Evolutionary conservation across 2,888 invertebrate genomes (phyloP), one percentile per base, ranked within the genome.

Genomic region (Drepana falcataria): DNA sequence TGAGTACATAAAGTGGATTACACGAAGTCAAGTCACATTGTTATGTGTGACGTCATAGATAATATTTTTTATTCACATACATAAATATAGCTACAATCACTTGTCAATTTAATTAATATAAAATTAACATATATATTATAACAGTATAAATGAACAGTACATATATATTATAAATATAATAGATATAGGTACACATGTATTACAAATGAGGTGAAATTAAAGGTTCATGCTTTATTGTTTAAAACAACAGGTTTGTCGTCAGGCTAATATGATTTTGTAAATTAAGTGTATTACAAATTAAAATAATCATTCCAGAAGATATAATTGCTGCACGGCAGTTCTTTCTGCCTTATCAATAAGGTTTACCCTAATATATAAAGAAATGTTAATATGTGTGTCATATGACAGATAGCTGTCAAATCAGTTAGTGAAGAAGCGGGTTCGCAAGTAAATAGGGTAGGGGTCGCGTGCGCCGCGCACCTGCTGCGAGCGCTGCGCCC

Each of bases 391-490:
- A 2, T 33, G 33, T 51, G 51, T 34, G 33, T 51, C 51, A 51
- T 40, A 2, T 34, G 41, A 55, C 33, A 47, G 51, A 60, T 63
- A 53, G 53, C 51, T 58, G 53, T 61, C 59, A 57, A 55, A 66
- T 57, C 58, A 54, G 53, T 53, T 57, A 64, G 53, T 53, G 57
- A 21, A 60, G 61, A 60, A 58, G 59, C 65, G 64, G 68, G 69
- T 65, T 65, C 64, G 64, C 64, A 66, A 68, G 65, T 60, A 71
- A 69, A 68, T 69, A 63, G 79, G 79, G 81, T 83, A 83, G 77
- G 83, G 87, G 86, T 87, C 87, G 79, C 73, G 21, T 21, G 62
- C 66, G 75, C 85, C 73, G 63, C 66, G 75, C 85, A 89, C 89
- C 88, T 88, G 86, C 79, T 82, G 90, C 44, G 44, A 44, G 44